Percentiles rank a stretch among this genome's conserved stretches.
Conservation (phyloP, 2,888 invertebrate species). For the Adineta ricciae region DNA sequence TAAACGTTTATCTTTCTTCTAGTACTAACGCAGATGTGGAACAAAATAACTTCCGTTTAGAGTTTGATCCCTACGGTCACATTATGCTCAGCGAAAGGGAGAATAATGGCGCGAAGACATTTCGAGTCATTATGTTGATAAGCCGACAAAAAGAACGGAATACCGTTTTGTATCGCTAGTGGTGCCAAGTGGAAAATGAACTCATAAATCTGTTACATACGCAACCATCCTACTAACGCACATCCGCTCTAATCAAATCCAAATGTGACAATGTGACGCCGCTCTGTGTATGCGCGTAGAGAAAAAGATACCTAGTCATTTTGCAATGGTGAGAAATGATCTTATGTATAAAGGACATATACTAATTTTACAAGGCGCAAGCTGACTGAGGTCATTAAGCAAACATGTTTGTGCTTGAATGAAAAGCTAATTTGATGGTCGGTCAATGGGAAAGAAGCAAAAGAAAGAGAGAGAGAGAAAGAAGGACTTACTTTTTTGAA, state of each 20-base stretch:
- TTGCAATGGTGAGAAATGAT: background rate
- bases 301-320: background rate
- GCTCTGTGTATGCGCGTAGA: background rate
- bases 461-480: background rate
- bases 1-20: background rate
- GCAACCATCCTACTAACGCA: background rate
- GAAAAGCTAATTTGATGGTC: background rate
- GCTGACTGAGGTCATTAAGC: background rate
- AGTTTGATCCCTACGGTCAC: background rate
- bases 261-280: constrained; percentile 1
- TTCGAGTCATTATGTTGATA: background rate
- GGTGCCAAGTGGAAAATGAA: background rate
- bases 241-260: background rate
- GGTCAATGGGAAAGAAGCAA: background rate
- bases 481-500: background rate
- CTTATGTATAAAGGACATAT: background rate
- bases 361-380: background rate
- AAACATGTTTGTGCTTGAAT: background rate
- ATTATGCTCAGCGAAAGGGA: background rate
- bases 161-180: background rate
- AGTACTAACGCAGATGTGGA: background rate
- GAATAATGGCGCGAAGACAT: background rate
- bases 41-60: background rate
- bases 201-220: constrained; percentile 3
- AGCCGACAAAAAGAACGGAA: background rate